Percentiles rank a stretch among this genome's conserved stretches.
phyloP scores from a whole-genome alignment of 2,113 vertebrate genomes.

The Cichladusa arquata region DNA sequence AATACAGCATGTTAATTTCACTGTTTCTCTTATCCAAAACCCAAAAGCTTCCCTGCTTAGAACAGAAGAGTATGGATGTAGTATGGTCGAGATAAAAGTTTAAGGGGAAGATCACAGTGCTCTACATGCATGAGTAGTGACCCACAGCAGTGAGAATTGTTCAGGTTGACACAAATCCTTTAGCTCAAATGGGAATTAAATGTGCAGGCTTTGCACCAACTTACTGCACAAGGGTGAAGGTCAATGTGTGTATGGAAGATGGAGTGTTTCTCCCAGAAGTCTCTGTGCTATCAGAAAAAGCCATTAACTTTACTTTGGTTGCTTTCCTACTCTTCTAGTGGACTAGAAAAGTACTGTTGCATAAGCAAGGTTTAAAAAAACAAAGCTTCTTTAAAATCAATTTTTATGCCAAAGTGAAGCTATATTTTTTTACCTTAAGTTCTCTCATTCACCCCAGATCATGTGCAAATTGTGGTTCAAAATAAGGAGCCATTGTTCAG shows the following conservation, averaged over 20 bases:
- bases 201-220: neutral
- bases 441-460: neutral
- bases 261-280: neutral
- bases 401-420: neutral
- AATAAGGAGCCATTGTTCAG: neutral
- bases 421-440: neutral
- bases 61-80: neutral
- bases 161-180: neutral
- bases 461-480: neutral
- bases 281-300: slow-evolving; percentile 1
- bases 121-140: fast-evolving
- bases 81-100: neutral
- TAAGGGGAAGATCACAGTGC: neutral
- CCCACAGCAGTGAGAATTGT: neutral
- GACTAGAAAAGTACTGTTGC: neutral
- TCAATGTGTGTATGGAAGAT: neutral
- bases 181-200: neutral
- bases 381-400: neutral
- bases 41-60: neutral
- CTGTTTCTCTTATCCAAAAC: neutral
- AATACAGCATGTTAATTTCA: neutral
- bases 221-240: neutral
- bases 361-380: neutral
- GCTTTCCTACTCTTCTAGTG: neutral
- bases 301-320: neutral